Base-by-base conservation (phyloP, 92 coral and sea anemone genomes). In the Phenganax stokvisi region DNA sequence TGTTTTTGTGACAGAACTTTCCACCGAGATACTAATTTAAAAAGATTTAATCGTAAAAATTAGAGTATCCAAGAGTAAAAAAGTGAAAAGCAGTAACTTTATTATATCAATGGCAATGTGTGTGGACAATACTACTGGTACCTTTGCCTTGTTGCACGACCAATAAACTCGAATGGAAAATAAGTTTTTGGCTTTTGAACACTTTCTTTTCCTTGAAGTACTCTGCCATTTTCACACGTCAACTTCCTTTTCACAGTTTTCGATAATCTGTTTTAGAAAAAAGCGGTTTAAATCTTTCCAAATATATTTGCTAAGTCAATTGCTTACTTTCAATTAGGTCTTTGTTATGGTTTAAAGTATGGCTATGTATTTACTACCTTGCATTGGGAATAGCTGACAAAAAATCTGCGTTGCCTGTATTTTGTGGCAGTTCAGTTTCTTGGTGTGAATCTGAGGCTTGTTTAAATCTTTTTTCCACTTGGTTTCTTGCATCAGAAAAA, bases 361-460 rank as follows among this genome's bases (percentile, higher is more conserved):
- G 47, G 47, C 47, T 37, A 37, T 5, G 2, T 37, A 37, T 74
- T 57, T 78, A 7, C 30, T 78, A 78, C 82, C 82, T 78, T 31
- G 82, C 82, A 29, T 78, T 31, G n/a, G 82, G 82, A n/a, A 78
- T 78, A n/a, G 82, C 82, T 16, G 82, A 78, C 60, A 78, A 63
- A 44, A 78, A 78, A 16, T 78, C 82, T 7, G 82, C 51, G 51
- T 64, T 78, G 51, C 28, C 51, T 25, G 20, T 66, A 66, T 66
- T 66, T 66, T 66, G 47, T 27, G 72, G 51, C 12, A 0, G 13
- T 44, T 62, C 82, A 78, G 59, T 13, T 78, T 54, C 17, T 52
- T 25, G 10, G 60, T 61, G 5, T 37, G 5, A 78, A 31, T 65
- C 57, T 27, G 72, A 61, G 17, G 72, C 61, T 56, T 65, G 80